phyloP scores from a whole-genome alignment of 23 tunicate genomes.

The Aplidium turbinatum region DNA sequence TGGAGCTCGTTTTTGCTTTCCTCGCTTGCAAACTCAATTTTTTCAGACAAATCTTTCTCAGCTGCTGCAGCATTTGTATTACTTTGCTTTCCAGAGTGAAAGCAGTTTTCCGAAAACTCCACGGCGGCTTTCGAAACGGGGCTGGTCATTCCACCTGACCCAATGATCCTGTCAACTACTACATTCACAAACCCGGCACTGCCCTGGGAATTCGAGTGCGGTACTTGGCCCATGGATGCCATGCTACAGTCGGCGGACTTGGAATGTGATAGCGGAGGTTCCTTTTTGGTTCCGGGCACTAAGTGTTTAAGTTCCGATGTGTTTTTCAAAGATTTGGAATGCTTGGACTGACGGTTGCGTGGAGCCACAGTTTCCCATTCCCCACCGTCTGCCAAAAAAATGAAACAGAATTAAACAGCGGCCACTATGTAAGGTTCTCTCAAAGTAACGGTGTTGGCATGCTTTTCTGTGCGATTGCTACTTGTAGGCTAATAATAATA shows the following conservation, averaged over 20 bases:
- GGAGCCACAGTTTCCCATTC: conserved; percentile 89
- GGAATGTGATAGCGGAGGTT: background rate
- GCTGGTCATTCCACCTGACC: conserved; percentile 29
- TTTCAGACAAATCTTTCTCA: background rate
- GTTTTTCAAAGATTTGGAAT: background rate
- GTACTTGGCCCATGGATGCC: conserved; percentile 3
- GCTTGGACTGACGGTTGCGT: conserved; percentile 33
- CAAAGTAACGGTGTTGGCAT: no score
- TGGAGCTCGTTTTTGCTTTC: conserved; percentile 13
- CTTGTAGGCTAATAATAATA: no score
- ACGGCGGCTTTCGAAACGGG: background rate
- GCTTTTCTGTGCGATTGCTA: no score
- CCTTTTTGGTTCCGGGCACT: background rate
- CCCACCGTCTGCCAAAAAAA: conserved; percentile 51
- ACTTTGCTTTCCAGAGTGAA: background rate
- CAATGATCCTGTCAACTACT: conserved; percentile 61
- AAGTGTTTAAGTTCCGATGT: background rate
- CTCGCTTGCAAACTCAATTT: background rate
- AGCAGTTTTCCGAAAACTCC: background rate
- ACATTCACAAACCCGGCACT: conserved; percentile 34
- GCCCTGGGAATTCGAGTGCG: background rate
- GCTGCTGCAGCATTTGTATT: background rate
- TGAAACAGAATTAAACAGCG: background rate
- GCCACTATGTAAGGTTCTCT: no score
- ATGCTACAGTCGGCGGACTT: background rate